Evolutionary conservation across 2,113 vertebrate genomes (phyloP).

Genomic region (Antechinus stuartii): DNA sequence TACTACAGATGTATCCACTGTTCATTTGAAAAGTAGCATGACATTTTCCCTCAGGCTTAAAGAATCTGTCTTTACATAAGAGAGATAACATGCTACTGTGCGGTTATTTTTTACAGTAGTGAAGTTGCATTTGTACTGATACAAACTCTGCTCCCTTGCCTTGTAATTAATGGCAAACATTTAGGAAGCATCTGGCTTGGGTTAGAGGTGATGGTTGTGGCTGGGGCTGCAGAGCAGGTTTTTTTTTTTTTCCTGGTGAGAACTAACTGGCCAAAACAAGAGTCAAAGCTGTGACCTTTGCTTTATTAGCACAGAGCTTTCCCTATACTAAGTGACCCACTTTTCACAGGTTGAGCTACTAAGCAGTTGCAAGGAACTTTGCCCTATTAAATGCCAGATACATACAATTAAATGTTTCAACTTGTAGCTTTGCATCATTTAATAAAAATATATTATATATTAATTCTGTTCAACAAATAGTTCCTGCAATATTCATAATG

Average conservation of each 20-base stretch:
- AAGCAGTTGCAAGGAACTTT: not conserved
- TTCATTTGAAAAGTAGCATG: not conserved
- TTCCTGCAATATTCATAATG: not conserved
- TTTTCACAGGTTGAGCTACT: not conserved
- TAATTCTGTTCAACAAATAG: not conserved
- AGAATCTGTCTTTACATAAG: not conserved
- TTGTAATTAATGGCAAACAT: constrained; percentile 12
- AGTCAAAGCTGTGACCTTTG: not conserved
- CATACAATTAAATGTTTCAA: not conserved
- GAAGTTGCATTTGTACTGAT: not conserved
- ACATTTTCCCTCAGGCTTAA: not conserved
- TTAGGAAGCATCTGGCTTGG: not conserved
- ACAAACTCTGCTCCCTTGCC: not conserved
- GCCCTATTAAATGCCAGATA: not conserved
- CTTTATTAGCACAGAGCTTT: not conserved
- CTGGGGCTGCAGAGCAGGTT: not conserved
- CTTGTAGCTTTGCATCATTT: not conserved
- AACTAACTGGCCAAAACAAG: not conserved
- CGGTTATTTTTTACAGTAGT: not conserved
- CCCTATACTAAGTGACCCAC: not conserved
- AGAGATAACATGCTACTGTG: not conserved
- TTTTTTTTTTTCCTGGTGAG: not conserved
- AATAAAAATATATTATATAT: not conserved
- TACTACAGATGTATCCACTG: not conserved
- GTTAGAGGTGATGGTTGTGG: not conserved